Percentiles rank a stretch among this genome's conserved stretches.
These are phyloP conservation scores for Sapayoa aenigma DNA, from an alignment of 2,113 vertebrate genomes.

Conservation along the genomic window DNA sequence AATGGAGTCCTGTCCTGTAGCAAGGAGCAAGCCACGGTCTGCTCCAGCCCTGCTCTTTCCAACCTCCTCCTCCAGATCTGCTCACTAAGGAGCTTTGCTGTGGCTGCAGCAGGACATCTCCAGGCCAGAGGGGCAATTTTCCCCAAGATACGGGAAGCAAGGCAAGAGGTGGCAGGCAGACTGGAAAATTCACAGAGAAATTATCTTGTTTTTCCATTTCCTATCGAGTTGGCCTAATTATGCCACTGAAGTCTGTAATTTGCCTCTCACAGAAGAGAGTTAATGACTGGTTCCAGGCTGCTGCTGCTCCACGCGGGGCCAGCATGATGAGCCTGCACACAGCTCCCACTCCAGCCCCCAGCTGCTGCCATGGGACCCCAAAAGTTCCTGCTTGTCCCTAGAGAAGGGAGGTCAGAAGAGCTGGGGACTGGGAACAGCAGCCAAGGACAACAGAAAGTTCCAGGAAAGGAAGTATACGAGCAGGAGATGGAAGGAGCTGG, in stretches of 20 bases:
- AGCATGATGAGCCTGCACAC: neutral
- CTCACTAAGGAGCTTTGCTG: neutral
- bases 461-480: fast-evolving
- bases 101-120: neutral
- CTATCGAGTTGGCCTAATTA: constrained; percentile 45
- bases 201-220: constrained; percentile 52
- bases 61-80: neutral
- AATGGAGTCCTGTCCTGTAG: neutral
- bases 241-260: constrained; percentile 49
- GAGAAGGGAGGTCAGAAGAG: neutral
- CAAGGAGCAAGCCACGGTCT: neutral
- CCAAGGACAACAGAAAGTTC: neutral
- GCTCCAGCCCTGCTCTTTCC: neutral
- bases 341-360: neutral
- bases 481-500: neutral
- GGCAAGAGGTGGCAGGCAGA: neutral
- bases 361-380: neutral
- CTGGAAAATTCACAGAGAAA: neutral
- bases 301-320: neutral
- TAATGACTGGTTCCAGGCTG: constrained; percentile 32
- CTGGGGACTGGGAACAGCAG: neutral
- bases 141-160: neutral
- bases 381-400: neutral
- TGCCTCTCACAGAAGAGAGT: constrained; percentile 41
- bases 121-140: neutral